These are phyloP conservation scores for Collichthys lucidus DNA, from an alignment of 2,113 vertebrate genomes.

Conservation along the genomic window DNA sequence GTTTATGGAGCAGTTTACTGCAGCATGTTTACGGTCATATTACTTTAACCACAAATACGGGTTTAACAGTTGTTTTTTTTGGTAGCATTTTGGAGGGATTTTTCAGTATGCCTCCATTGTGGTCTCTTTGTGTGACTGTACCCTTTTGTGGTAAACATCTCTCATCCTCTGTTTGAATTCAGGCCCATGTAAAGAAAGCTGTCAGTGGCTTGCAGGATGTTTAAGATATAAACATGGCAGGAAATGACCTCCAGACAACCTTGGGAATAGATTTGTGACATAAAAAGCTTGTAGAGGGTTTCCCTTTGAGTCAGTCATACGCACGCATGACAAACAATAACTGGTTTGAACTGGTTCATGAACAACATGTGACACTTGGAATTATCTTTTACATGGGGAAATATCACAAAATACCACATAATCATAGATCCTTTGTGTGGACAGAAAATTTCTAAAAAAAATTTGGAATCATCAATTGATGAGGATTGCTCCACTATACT, in stretches of 20 bases:
- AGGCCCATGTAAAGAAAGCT: slow-evolving; percentile 38
- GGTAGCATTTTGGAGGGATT: slow-evolving; percentile 28
- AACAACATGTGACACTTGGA: not conserved
- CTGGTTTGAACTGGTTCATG: not conserved
- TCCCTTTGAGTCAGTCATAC: not conserved
- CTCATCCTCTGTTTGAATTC: slow-evolving; percentile 42
- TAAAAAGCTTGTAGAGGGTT: slow-evolving; percentile 16
- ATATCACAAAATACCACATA: not conserved
- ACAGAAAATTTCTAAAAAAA: not conserved
- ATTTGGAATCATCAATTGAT: not conserved
- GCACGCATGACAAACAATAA: not conserved
- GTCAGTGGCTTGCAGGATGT: slow-evolving; percentile 60
- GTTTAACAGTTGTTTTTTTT: not conserved
- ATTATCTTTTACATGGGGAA: not conserved
- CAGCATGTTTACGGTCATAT: slow-evolving; percentile 13
- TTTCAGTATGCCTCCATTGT: slow-evolving; percentile 46
- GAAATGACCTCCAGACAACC: slow-evolving; percentile 62
- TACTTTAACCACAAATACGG: slow-evolving; percentile 24
- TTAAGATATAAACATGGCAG: slow-evolving; percentile 59
- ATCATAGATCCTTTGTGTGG: not conserved
- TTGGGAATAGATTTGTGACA: slow-evolving; percentile 47
- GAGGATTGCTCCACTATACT: not conserved
- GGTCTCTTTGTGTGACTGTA: slow-evolving; percentile 36
- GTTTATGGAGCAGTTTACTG: slow-evolving; percentile 28
- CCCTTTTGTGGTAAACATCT: slow-evolving; percentile 53